Conservation (phyloP, 2,888 invertebrate genomes). For the Hipparchia sbordonii region DNA sequence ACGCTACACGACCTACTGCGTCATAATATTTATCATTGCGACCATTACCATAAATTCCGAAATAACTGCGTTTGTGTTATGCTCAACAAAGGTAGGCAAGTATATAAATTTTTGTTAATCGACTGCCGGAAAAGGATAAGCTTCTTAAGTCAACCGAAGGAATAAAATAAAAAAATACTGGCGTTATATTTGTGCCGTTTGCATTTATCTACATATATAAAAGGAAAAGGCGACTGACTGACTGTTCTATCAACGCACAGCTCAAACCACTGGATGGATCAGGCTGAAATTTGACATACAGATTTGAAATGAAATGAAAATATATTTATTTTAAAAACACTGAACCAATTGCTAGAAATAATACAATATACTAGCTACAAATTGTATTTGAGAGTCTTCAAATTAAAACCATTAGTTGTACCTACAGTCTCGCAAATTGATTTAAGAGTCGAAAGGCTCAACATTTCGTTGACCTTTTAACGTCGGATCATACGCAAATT, state of each 20-base stretch:
- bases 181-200: no score
- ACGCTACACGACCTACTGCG: background rate
- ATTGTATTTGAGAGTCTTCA: background rate
- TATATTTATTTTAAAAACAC: background rate
- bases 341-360: background rate
- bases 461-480: slow-evolving; percentile 4
- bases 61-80: background rate
- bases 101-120: background rate
- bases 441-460: slow-evolving; percentile 4
- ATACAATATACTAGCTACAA: background rate
- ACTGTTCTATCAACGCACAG: no score
- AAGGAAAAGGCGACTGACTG: no score
- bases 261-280: no score
- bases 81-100: background rate
- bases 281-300: no score
- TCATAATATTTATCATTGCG: background rate
- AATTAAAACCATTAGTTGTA: slow-evolving; percentile 13
- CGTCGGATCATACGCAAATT: slow-evolving; percentile 2
- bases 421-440: background rate
- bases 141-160: background rate
- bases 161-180: no score
- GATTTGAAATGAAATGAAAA: no score
- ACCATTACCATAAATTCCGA: background rate
- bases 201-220: no score
- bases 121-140: no score